These are phyloP conservation scores for Arrhamphus sclerolepis DNA, from an alignment of 2,797 vertebrate species.

Conservation along the genomic window DNA sequence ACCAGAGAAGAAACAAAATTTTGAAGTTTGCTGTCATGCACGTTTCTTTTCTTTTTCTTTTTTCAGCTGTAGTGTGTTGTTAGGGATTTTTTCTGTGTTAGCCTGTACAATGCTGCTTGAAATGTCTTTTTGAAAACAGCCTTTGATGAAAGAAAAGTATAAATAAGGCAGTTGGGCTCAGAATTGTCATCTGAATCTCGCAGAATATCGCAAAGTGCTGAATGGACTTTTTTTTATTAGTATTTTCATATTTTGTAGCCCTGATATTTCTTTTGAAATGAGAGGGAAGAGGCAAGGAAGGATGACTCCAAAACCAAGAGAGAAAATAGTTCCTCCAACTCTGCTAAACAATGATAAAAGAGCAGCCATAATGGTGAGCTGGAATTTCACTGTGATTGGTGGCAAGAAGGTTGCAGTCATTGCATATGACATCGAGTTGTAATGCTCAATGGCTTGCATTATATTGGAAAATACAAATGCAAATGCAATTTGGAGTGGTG, in stretches of 20 bases:
- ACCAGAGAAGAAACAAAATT: conserved; percentile 13
- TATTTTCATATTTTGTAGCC: conserved; percentile 6
- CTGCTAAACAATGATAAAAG: not conserved
- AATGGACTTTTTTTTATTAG: conserved; percentile 17
- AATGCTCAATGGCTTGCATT: too few species aligned
- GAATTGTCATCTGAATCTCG: conserved; percentile 18
- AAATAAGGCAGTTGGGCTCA: conserved; percentile 37
- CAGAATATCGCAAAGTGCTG: conserved; percentile 28
- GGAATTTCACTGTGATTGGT: too few species aligned
- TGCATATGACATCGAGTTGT: too few species aligned
- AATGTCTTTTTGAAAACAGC: conserved; percentile 7
- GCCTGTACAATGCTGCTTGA: conserved; percentile 20
- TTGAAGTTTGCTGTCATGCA: conserved; percentile 35
- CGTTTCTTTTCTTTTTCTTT: conserved; percentile 4
- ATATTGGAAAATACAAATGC: too few species aligned
- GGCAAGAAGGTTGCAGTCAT: too few species aligned
- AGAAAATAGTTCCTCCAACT: not conserved
- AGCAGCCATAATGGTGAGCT: not conserved
- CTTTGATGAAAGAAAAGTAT: conserved; percentile 28
- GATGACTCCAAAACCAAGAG: not conserved
- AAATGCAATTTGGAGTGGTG: too few species aligned
- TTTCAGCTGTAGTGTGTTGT: not conserved
- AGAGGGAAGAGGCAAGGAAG: conserved; percentile 8
- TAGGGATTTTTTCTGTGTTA: conserved; percentile 7
- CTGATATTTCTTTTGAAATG: conserved; percentile 14